phyloP scores from a whole-genome alignment of 2,888 invertebrate genomes.

The Miltochrista miniata region DNA sequence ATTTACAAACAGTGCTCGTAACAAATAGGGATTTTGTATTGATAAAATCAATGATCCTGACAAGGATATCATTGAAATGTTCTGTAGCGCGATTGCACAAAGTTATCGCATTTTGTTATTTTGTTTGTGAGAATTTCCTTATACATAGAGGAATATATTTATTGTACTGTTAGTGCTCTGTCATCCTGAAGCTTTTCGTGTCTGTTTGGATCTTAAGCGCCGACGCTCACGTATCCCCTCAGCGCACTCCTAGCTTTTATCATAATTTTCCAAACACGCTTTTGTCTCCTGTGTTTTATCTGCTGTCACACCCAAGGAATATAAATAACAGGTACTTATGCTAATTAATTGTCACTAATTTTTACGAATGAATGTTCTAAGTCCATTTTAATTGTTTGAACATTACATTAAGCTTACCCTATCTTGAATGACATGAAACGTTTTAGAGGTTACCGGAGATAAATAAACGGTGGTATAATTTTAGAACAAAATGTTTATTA shows the following conservation, averaged over 20 bases:
- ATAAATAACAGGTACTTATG: background rate
- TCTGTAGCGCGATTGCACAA: constrained; percentile 13
- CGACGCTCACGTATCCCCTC: constrained; percentile 26
- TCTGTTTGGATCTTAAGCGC: constrained; percentile 28
- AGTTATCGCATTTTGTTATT: background rate
- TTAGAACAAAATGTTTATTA: no score
- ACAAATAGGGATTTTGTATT: constrained; percentile 9
- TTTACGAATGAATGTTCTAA: background rate
- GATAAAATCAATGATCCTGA: constrained; percentile 24
- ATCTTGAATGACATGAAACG: no score
- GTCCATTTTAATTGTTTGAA: background rate
- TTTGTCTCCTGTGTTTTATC: constrained; percentile 27
- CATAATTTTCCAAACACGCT: constrained; percentile 22
- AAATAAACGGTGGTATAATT: no score
- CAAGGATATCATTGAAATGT: constrained; percentile 22
- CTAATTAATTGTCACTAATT: background rate
- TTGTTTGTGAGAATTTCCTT: background rate
- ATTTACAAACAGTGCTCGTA: constrained; percentile 22
- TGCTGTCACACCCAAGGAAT: constrained; percentile 7
- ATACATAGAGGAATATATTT: constrained; percentile 19
- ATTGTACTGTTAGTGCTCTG: constrained; percentile 23
- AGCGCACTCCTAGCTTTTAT: constrained; percentile 28
- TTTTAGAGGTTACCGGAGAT: no score
- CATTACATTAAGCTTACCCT: no score
- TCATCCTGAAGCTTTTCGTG: constrained; percentile 21